Evolutionary conservation across 2,113 vertebrate species (phyloP), one percentile per base, ranked within the genome.

Genomic region (Pantherophis guttatus): DNA sequence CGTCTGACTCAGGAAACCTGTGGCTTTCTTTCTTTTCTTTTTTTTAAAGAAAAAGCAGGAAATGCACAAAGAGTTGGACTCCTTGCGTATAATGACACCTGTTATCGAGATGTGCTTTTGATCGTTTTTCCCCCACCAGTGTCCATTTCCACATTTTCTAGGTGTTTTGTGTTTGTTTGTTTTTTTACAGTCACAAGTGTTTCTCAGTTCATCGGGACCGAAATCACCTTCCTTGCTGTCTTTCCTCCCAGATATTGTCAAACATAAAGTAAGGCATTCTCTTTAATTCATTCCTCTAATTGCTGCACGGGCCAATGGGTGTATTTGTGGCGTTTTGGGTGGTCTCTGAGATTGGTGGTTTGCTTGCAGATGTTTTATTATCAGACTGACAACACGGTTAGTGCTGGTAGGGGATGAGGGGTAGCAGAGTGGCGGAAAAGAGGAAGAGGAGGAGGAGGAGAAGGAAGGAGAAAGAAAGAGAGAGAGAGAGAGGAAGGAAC

Each of bases 41-140:
- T 48, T 48, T 48, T 48, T 48, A 4, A 48, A 75, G n/a, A 8
- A 17, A 26, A 19, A 39, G 15, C 15, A 19, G 13, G n/a, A 33
- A 75, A 17, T 8, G n/a, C 5, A 2, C 2, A 8, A 19, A 19
- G n/a, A 2, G 6, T 5, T 39, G 13, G n/a, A 17, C n/a, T 75
- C n/a, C n/a, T 75, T 33, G 8, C 2, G 6, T 19, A 75, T 39
- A 2, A 75, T 33, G 17, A 39, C 1, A 6, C 70, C 13, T 70
- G 15, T 75, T 39, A 19, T 19, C 2, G 13, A 75, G 15, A 19
- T 39, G 19, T 0, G 1, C 6, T 19, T 75, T 33, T 17, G 15
- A 17, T 39, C 15, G 0, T 5, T 33, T 33, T 8, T 1, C 65
- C 2, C 13, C n/a, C 70, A 2, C 70, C 5, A 2, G n/a, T 1